phyloP scores from a whole-genome alignment of 2,888 invertebrate species.

The Odiellus spinosus region DNA sequence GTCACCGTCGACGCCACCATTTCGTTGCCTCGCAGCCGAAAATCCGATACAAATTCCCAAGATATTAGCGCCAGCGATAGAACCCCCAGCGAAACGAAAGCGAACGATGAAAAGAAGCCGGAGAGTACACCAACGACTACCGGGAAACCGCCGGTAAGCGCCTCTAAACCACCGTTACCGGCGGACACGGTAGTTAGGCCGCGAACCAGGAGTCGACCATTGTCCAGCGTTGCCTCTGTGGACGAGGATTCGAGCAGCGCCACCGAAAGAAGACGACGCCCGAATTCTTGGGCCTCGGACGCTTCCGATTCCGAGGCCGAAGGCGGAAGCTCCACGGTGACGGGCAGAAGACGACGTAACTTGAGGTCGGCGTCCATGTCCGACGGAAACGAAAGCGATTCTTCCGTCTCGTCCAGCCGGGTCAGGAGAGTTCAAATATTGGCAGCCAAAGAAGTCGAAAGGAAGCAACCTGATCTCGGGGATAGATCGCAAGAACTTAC shows the following conservation, averaged over 20 bases:
- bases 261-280: background rate
- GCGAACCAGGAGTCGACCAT: background rate
- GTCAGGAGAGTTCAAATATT: slow-evolving; percentile 25
- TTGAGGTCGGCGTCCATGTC: slow-evolving; percentile 2
- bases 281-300: background rate
- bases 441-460: slow-evolving; percentile 24
- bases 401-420: slow-evolving; percentile 6
- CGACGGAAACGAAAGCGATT: slow-evolving; percentile 2
- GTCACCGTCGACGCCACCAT: too few relatives aligned
- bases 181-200: background rate
- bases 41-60: too few relatives aligned
- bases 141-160: too few relatives aligned
- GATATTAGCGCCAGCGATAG: too few relatives aligned
- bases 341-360: background rate
- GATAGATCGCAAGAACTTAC: slow-evolving; percentile 22
- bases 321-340: background rate
- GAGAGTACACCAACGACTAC: too few relatives aligned
- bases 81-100: too few relatives aligned
- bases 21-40: too few relatives aligned
- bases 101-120: too few relatives aligned
- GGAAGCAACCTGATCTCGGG: slow-evolving; percentile 23
- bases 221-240: background rate
- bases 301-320: background rate
- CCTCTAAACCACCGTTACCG: too few relatives aligned
- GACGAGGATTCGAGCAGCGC: background rate